phyloP scores from a whole-genome alignment of 2,113 vertebrate genomes.

The Spheniscus mendiculus region DNA sequence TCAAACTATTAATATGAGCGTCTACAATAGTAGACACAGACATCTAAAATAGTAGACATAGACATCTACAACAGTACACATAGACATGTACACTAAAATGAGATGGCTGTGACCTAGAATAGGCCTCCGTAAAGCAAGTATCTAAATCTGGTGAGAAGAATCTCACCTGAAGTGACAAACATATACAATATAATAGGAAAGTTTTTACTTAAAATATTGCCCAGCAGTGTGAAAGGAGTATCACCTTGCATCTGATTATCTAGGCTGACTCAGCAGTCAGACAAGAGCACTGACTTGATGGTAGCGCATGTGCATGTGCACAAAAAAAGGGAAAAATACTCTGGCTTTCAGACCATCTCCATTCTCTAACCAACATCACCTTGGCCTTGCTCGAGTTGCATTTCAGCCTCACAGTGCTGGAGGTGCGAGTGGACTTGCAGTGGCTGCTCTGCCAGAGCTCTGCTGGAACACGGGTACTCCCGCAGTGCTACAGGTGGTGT shows the following conservation, averaged over 20 bases:
- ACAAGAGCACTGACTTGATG: background rate
- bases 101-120: background rate
- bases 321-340: background rate
- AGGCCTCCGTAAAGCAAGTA: background rate
- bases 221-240: background rate
- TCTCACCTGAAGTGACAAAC: background rate
- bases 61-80: background rate
- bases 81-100: background rate
- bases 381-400: background rate
- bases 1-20: background rate
- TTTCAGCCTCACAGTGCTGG: background rate
- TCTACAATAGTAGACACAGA: background rate
- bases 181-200: background rate
- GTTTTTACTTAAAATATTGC: background rate
- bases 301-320: accelerated
- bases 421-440: background rate
- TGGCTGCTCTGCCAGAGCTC: background rate
- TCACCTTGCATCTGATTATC: background rate
- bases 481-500: background rate
- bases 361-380: background rate
- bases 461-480: background rate
- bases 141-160: background rate
- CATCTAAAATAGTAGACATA: background rate
- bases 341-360: background rate
- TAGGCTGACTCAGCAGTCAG: background rate